Base-by-base conservation (phyloP, 2,113 vertebrate genomes). In the Lepidothrix coronata region DNA sequence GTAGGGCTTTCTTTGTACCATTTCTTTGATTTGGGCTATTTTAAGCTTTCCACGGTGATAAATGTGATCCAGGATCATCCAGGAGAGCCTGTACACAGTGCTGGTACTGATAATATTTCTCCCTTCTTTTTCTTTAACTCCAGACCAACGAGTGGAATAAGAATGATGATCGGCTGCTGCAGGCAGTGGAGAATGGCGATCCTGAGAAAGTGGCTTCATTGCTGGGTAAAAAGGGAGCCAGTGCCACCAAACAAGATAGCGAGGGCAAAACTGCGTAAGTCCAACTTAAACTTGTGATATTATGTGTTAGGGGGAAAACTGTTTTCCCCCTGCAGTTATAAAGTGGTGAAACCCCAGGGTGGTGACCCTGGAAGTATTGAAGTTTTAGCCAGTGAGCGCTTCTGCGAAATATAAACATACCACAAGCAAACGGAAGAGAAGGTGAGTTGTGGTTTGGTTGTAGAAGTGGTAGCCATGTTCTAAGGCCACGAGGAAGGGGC, bases 181-280 rank as follows among this genome's bases (percentile, higher is more conserved):
- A 98, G 91, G 99, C 99, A 0, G 99, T 99, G 98, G 99, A 99
- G 95, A 99, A 99, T 76, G 99, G 99, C 2, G 99, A 99, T 70
- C 96, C 87, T 3, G 99, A 99, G 91, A 99, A 99, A 97, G 98
- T 99, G 97, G 97, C 98, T 44, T 98, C 99, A 0, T 97, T 99
- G 58, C 98, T 99, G 76, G 97, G 99, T 77, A 99, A 99, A 98
- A 99, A 99, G 97, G 99, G 99, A 67, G 97, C 98, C 97, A 99
- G 98, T 31, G 98, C 99, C 80, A 99, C 98, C 57, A 99, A 99
- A 79, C 98, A 99, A 33, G 99, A 99, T 73, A 98, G 97, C 4
- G 99, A 99, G 75, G 99, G 99, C 81, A 99, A 99, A 97, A 99
- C 99, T 2, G 99, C 99, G 99, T 99, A 98, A 99, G 99, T 98